Evolutionary conservation across 2,113 vertebrate genomes (phyloP).

Genomic region (Ophiodon elongatus): DNA sequence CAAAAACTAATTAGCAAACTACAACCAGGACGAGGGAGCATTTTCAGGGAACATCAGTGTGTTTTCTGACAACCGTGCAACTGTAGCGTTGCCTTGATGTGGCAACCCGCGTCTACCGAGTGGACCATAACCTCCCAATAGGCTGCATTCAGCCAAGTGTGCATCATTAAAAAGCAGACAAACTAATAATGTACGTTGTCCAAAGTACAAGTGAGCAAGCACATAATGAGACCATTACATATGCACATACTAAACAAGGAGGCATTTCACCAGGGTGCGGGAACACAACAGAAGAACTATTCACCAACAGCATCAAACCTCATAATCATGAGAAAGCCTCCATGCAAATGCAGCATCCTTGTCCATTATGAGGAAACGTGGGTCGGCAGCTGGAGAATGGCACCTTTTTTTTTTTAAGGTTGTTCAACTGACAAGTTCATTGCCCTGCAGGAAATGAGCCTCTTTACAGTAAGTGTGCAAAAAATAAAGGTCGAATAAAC

Average conservation of each 20-base stretch:
- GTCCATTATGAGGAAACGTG: constrained; percentile 60
- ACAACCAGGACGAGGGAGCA: constrained; percentile 11
- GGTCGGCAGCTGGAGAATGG: constrained; percentile 61
- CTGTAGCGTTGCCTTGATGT: constrained; percentile 39
- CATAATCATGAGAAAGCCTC: constrained; percentile 75
- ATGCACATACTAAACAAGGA: constrained; percentile 78
- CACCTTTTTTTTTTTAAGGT: constrained; percentile 36
- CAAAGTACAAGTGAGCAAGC: constrained; percentile 60
- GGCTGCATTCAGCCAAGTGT: constrained; percentile 67
- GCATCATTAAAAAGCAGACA: constrained; percentile 70
- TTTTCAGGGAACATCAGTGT: constrained; percentile 10
- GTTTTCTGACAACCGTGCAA: constrained; percentile 58
- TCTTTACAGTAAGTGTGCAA: constrained; percentile 47
- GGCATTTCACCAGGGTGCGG: constrained; percentile 63
- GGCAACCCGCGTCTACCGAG: constrained; percentile 50
- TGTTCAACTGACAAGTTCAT: constrained; percentile 56
- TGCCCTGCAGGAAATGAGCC: constrained; percentile 52
- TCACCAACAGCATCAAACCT: constrained; percentile 57
- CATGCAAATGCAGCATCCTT: constrained; percentile 76
- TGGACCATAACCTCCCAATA: constrained; percentile 63
- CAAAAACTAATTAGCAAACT: constrained; percentile 47
- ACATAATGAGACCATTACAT: constrained; percentile 61
- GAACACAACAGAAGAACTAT: constrained; percentile 59
- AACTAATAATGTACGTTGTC: constrained; percentile 61
- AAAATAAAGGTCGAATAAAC: background rate